Evolutionary conservation across 2,797 vertebrate species (phyloP).

Genomic region (Chiroxiphia lanceolata): DNA sequence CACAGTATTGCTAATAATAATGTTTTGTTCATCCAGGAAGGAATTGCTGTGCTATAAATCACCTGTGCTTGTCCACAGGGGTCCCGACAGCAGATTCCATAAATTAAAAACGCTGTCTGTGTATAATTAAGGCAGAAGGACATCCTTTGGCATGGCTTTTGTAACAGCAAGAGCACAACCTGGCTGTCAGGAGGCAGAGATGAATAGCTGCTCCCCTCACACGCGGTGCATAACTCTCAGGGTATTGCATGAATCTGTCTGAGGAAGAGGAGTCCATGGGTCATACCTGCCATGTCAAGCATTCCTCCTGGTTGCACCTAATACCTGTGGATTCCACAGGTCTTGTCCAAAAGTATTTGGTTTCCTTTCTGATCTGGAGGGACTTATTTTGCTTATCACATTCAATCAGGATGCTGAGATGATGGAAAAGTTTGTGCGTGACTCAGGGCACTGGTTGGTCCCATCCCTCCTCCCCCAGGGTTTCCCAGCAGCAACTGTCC

Average conservation of each 20-base stretch:
- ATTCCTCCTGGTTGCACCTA: neutral
- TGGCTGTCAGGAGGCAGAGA: neutral
- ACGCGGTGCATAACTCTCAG: rapidly evolving
- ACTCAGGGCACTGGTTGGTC: neutral
- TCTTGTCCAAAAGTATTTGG: neutral
- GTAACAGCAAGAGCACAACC: neutral
- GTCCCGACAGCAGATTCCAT: neutral
- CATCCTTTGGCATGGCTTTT: neutral
- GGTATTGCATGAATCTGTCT: neutral
- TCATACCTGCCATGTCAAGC: rapidly evolving
- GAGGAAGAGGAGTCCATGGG: neutral
- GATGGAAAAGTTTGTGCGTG: rapidly evolving
- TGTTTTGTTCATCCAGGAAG: constrained; percentile 1
- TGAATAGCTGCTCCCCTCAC: neutral
- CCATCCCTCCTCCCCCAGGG: neutral
- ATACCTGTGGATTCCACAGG: rapidly evolving
- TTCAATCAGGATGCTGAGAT: neutral
- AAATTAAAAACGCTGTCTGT: neutral
- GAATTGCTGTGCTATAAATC: constrained; percentile 13
- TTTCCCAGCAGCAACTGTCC: neutral
- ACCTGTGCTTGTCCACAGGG: neutral
- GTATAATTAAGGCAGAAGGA: neutral
- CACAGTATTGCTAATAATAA: neutral
- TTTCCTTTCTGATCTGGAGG: rapidly evolving
- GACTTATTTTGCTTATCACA: neutral